These are phyloP conservation scores for Pseudolycoriella hygida DNA, from an alignment of 2,888 invertebrate species.

Conservation along the genomic window DNA sequence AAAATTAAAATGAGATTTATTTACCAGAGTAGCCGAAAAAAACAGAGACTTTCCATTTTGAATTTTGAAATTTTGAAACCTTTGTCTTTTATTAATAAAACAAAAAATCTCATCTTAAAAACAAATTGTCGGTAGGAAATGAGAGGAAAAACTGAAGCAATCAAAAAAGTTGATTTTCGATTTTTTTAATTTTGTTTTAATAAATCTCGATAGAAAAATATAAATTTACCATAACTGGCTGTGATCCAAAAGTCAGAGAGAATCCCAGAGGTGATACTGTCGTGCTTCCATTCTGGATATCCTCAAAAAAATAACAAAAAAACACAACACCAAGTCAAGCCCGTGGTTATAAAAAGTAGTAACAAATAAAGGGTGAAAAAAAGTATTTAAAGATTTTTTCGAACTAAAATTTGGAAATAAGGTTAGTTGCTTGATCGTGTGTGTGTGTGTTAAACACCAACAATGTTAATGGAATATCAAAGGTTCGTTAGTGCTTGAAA, in stretches of 20 bases:
- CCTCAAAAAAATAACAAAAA: slow-evolving; percentile 17
- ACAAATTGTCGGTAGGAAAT: slow-evolving; percentile 1
- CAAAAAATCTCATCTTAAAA: not conserved
- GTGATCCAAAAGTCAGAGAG: slow-evolving; percentile 17
- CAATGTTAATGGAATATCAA: too few species aligned
- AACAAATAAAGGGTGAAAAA: not conserved
- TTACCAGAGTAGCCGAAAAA: too few species aligned
- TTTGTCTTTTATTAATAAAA: too few species aligned
- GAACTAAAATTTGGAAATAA: too few species aligned
- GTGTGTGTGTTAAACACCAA: too few species aligned
- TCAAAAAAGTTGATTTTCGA: slow-evolving; percentile 4
- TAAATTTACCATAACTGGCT: slow-evolving; percentile 11
- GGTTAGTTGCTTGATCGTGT: too few species aligned
- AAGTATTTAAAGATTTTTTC: too few species aligned
- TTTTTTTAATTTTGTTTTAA: not conserved
- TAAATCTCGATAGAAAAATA: slow-evolving; percentile 3
- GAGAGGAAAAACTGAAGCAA: not conserved
- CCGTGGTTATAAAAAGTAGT: slow-evolving; percentile 1
- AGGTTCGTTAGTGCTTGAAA: too few species aligned
- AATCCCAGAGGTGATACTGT: slow-evolving; percentile 16
- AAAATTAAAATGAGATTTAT: slow-evolving; percentile 6
- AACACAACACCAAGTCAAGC: slow-evolving; percentile 14
- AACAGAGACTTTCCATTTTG: too few species aligned
- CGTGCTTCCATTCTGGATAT: slow-evolving; percentile 12
- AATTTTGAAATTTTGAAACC: too few species aligned